Conservation (phyloP, 2,797 vertebrate species). For the Anabacerthia variegaticeps region DNA sequence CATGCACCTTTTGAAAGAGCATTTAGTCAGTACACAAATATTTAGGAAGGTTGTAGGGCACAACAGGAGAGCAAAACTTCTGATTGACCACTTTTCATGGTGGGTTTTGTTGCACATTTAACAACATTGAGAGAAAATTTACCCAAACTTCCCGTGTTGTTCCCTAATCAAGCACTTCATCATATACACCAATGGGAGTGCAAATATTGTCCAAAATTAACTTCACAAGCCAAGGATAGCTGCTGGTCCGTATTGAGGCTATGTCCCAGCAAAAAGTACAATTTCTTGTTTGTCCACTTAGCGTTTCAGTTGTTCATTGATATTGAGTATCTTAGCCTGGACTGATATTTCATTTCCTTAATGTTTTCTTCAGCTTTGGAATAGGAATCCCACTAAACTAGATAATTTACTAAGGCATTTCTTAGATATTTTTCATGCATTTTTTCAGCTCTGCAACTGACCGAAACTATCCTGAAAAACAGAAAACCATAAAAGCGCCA, state of each 20-base stretch:
- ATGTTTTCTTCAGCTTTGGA: neutral
- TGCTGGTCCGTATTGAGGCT: neutral
- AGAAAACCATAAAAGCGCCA: neutral
- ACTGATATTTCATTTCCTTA: neutral
- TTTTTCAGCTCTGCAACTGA: neutral
- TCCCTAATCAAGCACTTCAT: neutral
- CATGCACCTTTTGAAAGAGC: neutral
- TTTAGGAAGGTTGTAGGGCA: neutral
- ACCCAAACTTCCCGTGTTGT: neutral
- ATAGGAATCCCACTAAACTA: neutral
- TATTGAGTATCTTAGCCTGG: neutral
- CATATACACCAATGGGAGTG: neutral
- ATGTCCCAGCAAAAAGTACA: neutral
- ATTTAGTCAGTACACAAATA: neutral
- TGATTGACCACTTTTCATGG: neutral
- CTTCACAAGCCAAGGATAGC: neutral
- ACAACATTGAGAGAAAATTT: neutral
- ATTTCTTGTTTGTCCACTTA: neutral
- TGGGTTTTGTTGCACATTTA: neutral
- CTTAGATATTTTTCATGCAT: neutral
- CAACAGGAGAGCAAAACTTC: neutral
- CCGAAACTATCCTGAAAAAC: neutral
- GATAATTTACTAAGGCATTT: neutral
- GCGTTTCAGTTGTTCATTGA: neutral
- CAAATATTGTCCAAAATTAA: neutral